Evolutionary conservation across 2,888 invertebrate species (phyloP), one percentile per base, ranked within the genome.

Genomic region (Caenorhabditis drosophilae): DNA sequence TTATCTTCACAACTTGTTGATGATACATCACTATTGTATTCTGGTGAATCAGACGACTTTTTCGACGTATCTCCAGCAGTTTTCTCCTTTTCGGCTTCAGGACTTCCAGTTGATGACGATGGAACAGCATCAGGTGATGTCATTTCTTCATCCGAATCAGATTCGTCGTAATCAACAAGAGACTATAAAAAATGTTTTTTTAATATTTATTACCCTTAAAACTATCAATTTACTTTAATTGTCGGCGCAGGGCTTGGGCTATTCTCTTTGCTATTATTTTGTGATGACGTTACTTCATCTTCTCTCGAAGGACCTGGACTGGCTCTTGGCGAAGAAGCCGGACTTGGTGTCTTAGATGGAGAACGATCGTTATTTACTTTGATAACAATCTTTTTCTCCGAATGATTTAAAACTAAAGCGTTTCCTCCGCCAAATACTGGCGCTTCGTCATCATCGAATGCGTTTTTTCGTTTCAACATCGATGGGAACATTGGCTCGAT

Each of bases 401-500:
- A 20, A 16, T 57, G 46, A 34, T 61, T 59, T 22, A 61, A 18
- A 26, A 47, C 50, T 12, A 45, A 2, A 0, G 52, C 52, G 12
- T 54, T 40, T 22, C 59, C 52, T 7, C 60, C 60, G 9, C 52
- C 60, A 35, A 66, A 73, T 1, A 70, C 69, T 7, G 72, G 49
- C 11, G 56, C 49, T 16, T 70, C 68, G 23, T 70, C 73, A 18
- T 72, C 72, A 27, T 73, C 73, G 18, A 70, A 52, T 3, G 67
- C 67, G 16, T 67, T 66, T 34, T 73, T 73, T 11, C 69, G 44
- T 42, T 55, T 62, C 57, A 68, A 18, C 38, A 79, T 46, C n/a
- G 79, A 79, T 16, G 76, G 79, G 60, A 77, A 79, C 66, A 74
- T 70, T 36, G 76, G 77, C 42, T 79, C 79, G 31, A 72, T 68